A percentile compares a stretch with the other conserved stretches of the same genome.
Conservation (phyloP, 2,888 invertebrate species). For the Antheraea yamamai region DNA sequence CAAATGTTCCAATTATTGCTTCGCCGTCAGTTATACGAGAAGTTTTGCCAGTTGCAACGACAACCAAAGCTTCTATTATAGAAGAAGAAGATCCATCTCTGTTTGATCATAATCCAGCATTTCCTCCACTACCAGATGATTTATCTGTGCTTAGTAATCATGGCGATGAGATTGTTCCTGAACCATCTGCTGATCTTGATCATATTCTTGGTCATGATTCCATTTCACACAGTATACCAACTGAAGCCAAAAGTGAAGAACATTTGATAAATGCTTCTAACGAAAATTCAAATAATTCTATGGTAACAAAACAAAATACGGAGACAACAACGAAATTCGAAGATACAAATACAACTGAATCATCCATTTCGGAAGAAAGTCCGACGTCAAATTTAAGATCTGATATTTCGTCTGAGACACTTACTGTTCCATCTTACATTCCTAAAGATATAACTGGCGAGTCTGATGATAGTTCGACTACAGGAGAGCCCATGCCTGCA, state of each 20-base stretch:
- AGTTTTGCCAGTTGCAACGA: conserved; percentile 43
- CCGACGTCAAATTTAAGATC: conserved; percentile 67
- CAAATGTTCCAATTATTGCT: conserved; percentile 54
- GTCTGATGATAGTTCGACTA: conserved; percentile 42
- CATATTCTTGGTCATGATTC: conserved; percentile 53
- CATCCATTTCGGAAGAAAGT: conserved; percentile 46
- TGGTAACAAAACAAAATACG: conserved; percentile 42
- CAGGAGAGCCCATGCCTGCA: conserved; percentile 21
- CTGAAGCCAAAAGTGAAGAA: conserved; percentile 44
- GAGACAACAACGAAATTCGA: conserved; percentile 32
- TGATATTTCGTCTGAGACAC: conserved; percentile 65
- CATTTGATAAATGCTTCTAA: conserved; percentile 42
- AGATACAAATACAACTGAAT: conserved; percentile 11
- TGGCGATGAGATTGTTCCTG: conserved; percentile 67
- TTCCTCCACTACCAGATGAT: conserved; percentile 75
- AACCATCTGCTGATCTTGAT: conserved; percentile 57
- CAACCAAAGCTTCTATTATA: conserved; percentile 58
- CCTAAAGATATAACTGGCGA: conserved; percentile 54
- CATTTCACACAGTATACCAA: conserved; percentile 42
- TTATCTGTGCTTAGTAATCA: conserved; percentile 66
- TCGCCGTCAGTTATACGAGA: conserved; percentile 45
- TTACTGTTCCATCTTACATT: conserved; percentile 54
- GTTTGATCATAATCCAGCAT: conserved; percentile 73
- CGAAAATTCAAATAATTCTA: conserved; percentile 39
- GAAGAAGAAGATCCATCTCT: conserved; percentile 67